Evolutionary conservation across 2,888 invertebrate genomes (phyloP).

Genomic region (Netelia fuscicornis): DNA sequence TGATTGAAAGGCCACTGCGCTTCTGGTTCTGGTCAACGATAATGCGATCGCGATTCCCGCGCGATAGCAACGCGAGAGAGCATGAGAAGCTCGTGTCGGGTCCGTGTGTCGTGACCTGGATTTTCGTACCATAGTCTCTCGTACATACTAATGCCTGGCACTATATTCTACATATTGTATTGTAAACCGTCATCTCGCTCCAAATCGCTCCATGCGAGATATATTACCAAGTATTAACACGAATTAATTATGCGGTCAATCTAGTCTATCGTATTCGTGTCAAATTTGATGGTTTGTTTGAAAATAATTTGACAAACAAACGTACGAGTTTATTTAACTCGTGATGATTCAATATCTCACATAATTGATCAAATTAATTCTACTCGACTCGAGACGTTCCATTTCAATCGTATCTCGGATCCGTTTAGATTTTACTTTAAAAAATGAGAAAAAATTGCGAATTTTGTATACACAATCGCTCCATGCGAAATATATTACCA

Average conservation of each 20-base stretch:
- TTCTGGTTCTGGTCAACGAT: slow-evolving; percentile 43
- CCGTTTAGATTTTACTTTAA: too few species aligned
- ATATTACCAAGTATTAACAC: too few species aligned
- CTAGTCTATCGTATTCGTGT: too few species aligned
- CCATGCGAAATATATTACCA: too few species aligned
- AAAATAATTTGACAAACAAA: too few species aligned
- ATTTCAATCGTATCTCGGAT: neutral
- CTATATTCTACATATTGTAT: slow-evolving; percentile 7
- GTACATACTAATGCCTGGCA: slow-evolving; percentile 6
- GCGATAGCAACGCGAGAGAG: neutral
- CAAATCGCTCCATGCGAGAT: neutral
- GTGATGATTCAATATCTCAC: too few species aligned
- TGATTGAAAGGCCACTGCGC: neutral
- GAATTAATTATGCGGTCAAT: too few species aligned
- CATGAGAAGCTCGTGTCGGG: neutral
- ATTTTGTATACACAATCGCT: too few species aligned
- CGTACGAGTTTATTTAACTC: too few species aligned
- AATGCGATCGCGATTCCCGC: slow-evolving; percentile 14
- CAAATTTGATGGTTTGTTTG: too few species aligned
- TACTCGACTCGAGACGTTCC: neutral
- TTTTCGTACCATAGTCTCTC: slow-evolving; percentile 35
- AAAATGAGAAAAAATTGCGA: neutral
- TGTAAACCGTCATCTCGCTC: neutral
- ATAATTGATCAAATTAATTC: too few species aligned
- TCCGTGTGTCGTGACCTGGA: slow-evolving; percentile 61